Evolutionary conservation across 2,797 vertebrate species (phyloP).

Genomic region (Melanogrammus aeglefinus): DNA sequence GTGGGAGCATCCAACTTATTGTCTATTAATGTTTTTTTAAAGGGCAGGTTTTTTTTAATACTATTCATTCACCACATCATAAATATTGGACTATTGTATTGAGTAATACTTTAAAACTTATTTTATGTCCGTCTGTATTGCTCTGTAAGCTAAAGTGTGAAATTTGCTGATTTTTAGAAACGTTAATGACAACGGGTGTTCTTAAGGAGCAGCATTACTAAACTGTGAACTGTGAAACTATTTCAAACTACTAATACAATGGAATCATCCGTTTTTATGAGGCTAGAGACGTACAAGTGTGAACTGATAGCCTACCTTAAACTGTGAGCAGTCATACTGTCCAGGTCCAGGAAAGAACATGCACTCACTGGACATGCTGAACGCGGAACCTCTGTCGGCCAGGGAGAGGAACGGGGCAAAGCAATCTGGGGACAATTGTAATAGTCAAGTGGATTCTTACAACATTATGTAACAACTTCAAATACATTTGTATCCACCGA

Average conservation of each 20-base stretch:
- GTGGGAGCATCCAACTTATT: too few species aligned
- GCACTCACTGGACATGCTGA: conserved; percentile 25
- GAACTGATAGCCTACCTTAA: conserved; percentile 33
- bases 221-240: background rate
- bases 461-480: background rate
- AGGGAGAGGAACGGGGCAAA: conserved; percentile 72
- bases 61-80: too few species aligned
- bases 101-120: background rate
- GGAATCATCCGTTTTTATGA: background rate
- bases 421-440: conserved; percentile 43
- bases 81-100: too few species aligned
- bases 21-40: too few species aligned
- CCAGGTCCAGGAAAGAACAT: conserved; percentile 61
- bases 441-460: background rate
- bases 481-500: background rate
- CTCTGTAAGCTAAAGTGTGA: background rate
- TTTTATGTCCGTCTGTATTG: background rate
- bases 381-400: conserved; percentile 46
- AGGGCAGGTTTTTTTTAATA: background rate
- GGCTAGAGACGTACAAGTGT: background rate
- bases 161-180: too few species aligned
- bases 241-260: background rate
- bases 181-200: background rate
- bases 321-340: conserved; percentile 56
- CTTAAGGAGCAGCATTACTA: background rate